Percentiles rank a stretch among this genome's conserved stretches.
phyloP scores from a whole-genome alignment of 2,797 vertebrate species.

The Pangasius mekongensis region DNA sequence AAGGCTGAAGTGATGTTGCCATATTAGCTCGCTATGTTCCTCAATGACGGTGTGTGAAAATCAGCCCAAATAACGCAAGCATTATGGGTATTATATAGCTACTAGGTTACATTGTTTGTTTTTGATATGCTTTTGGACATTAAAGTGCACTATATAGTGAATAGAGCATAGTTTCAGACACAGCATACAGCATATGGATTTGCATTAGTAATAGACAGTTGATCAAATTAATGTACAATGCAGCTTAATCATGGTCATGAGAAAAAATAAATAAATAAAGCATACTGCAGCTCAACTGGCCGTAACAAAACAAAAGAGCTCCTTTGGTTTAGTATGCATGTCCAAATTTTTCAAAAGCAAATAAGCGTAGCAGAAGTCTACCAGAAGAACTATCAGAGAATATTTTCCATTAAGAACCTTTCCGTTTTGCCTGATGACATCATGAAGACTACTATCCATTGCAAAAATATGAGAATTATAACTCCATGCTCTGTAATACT shows the following conservation, averaged over 20 bases:
- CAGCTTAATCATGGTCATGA: background rate
- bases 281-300: background rate
- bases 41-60: background rate
- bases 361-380: conserved; percentile 14
- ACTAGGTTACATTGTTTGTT: background rate
- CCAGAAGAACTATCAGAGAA: background rate
- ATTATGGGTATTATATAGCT: background rate
- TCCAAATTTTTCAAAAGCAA: conserved; percentile 15
- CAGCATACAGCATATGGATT: conserved; percentile 25
- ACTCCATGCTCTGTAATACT: conserved; percentile 40
- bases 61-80: background rate
- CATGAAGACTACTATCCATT: conserved; percentile 32
- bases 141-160: background rate
- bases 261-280: background rate
- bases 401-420: conserved; percentile 40
- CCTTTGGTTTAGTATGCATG: background rate
- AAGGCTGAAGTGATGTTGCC: background rate
- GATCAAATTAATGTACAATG: conserved; percentile 9
- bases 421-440: conserved; percentile 39
- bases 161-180: conserved; percentile 4
- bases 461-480: conserved; percentile 44
- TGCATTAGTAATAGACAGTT: conserved; percentile 24
- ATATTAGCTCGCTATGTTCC: background rate
- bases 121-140: background rate
- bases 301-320: background rate